Base-by-base conservation (phyloP, 2,888 invertebrate species). In the Harpalus rufipes region DNA sequence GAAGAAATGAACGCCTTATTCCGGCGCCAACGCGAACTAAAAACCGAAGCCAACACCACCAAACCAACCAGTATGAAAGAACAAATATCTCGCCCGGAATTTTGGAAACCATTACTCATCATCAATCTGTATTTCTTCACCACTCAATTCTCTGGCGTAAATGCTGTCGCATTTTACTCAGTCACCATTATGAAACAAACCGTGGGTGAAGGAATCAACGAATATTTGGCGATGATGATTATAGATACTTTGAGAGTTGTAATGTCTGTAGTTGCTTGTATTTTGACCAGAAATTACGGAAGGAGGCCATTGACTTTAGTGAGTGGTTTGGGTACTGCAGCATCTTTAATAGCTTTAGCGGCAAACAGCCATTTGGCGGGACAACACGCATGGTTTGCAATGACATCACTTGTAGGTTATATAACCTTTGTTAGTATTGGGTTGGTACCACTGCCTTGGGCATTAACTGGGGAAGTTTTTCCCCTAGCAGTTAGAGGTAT, bases 391-490 rank as follows among this genome's bases (percentile, higher is more conserved):
- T 83, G 85, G n/a, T 68, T 86, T 32, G 82, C 93, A 0, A 87
- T 94, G 87, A 88, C 92, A 86, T 91, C 92, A 89, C 88, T 94
- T 79, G 89, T 94, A 89, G 88, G 91, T 0, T 94, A 94, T 87
- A 94, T 94, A 10, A 91, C 92, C 63, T 93, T 93, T 78, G 92
- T 94, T 74, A 92, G 93, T 0, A 91, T 94, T 80, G 95, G 95
- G 0, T 88, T 94, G 16, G 92, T 94, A 10, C 95, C 95, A 0
- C 88, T 96, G 78, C 95, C 96, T 0, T 96, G 96, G 94, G 93
- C 95, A 41, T 94, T 96, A 93, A 94, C 95, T 86, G 95, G 95
- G 0, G 96, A 96, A 90, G 91, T 96, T 0, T 95, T 95, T 88
- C 93, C 95, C 0, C 92, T 93, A 0, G 92, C 91, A 84, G 92